Base-by-base conservation (phyloP, 2,888 invertebrate species). In the Sminthurinus aureus region DNA sequence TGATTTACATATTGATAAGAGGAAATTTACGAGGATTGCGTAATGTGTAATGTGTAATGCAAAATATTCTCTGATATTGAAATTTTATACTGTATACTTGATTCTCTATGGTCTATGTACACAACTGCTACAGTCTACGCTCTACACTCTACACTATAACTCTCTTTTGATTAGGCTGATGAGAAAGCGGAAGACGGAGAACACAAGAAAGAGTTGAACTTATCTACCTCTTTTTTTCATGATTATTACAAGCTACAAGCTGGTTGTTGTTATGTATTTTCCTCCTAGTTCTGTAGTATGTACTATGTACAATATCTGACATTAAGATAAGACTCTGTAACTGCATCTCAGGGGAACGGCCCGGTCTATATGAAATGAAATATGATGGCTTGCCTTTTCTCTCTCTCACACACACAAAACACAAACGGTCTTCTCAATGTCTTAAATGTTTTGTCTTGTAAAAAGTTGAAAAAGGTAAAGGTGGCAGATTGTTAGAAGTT, bases 291-390 rank as follows among this genome's bases (percentile, higher is more conserved):
- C 20, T n/a, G n/a, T n/a, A n/a, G 3, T 69, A 9, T 20, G 26
- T 74, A 24, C n/a, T 13, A 8, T 6, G 74, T 4, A 71, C 22
- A 38, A 38, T 13, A n/a, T 73, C 73, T 78, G 69, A 79, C 79
- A 67, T 79, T 38, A 38, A 38, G 38, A 38, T 38, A 38, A 38
- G 69, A 67, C n/a, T 79, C 69, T 20, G 69, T 79, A 38, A 51
- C 67, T 80, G 22, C 13, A 24, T 22, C 26, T 26, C 24, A 71
- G 24, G 80, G 80, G 80, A 71, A 71, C 71, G 80, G 80, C 80
- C 69, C 20, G 71, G 51, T 71, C 69, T 50, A 51, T 69, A 80
- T 80, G 80, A 80, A 50, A 80, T 80, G 80, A 80, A 80, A 71
- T 80, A 80, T 80, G 67, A 71, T 71, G 76, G 52, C 76, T 51